Evolutionary conservation across 2,113 vertebrate species (phyloP).

Genomic region (Phocoena sinus): DNA sequence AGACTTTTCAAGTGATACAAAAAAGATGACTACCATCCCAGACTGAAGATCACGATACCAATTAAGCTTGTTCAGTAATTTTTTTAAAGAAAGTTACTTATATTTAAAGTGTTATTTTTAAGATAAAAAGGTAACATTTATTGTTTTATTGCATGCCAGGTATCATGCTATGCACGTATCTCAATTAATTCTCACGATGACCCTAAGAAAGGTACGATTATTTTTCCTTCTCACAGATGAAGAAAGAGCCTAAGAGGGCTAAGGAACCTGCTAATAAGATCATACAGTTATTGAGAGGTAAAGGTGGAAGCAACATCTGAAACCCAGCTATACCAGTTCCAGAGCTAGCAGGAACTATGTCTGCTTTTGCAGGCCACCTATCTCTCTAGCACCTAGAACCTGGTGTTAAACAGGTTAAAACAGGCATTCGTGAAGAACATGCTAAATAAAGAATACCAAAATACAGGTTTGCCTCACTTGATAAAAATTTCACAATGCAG

Average conservation of each 20-base stretch:
- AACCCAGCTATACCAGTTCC: not conserved
- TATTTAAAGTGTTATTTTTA: not conserved
- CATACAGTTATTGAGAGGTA: not conserved
- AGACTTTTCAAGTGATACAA: not conserved
- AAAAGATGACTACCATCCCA: not conserved
- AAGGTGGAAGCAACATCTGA: not conserved
- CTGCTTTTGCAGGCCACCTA: not conserved
- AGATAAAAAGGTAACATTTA: not conserved
- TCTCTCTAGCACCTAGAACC: not conserved
- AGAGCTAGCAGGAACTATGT: not conserved
- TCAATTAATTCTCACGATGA: not conserved
- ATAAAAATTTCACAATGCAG: not conserved
- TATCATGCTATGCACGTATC: not conserved
- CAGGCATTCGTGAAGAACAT: not conserved
- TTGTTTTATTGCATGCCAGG: not conserved
- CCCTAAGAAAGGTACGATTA: not conserved
- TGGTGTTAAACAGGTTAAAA: not conserved
- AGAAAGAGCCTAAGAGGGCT: not conserved
- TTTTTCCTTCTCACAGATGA: not conserved
- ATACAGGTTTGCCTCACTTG: not conserved
- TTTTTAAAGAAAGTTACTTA: not conserved
- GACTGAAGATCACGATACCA: not conserved
- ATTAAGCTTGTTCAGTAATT: not conserved
- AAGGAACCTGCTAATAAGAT: not conserved
- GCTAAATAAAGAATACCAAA: not conserved